Conservation (phyloP, 1,140 invertebrate genomes). For the Chelonus insularis region DNA sequence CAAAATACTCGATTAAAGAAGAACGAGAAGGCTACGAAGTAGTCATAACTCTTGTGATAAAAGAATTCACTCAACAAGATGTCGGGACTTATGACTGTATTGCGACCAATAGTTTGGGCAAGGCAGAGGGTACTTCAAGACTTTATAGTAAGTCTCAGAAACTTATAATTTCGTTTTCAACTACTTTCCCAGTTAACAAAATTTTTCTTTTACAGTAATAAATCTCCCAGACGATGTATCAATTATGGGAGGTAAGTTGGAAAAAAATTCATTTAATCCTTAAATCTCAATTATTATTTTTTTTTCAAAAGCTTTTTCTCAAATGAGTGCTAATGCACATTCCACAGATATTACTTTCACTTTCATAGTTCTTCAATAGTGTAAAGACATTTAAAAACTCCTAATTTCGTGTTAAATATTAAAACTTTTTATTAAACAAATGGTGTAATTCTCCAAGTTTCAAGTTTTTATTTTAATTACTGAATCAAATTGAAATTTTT, state of each 20-base stretch:
- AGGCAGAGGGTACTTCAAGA: conserved; percentile 76
- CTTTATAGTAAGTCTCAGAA: conserved; percentile 72
- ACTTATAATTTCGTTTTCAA: neutral
- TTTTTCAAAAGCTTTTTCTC: too few species aligned
- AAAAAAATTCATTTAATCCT: neutral
- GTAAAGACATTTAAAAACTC: too few species aligned
- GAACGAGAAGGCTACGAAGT: conserved; percentile 76
- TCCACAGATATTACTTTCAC: too few species aligned
- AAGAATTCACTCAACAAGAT: conserved; percentile 72
- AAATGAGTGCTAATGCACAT: too few species aligned
- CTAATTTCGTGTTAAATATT: too few species aligned
- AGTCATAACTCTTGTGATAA: conserved; percentile 77
- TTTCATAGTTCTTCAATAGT: too few species aligned
- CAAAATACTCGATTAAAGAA: conserved; percentile 78
- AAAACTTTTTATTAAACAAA: too few species aligned
- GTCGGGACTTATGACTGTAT: conserved; percentile 87
- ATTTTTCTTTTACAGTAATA: conserved; percentile 18
- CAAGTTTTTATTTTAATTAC: too few species aligned
- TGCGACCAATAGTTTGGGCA: conserved; percentile 81
- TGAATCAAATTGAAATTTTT: too few species aligned
- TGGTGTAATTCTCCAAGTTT: too few species aligned
- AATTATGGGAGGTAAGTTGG: conserved; percentile 14
- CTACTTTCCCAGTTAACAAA: neutral
- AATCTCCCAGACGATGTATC: conserved; percentile 17
- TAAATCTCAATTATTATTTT: neutral